phyloP scores from a whole-genome alignment of 2,888 invertebrate genomes.

The Ophion obscuratus region DNA sequence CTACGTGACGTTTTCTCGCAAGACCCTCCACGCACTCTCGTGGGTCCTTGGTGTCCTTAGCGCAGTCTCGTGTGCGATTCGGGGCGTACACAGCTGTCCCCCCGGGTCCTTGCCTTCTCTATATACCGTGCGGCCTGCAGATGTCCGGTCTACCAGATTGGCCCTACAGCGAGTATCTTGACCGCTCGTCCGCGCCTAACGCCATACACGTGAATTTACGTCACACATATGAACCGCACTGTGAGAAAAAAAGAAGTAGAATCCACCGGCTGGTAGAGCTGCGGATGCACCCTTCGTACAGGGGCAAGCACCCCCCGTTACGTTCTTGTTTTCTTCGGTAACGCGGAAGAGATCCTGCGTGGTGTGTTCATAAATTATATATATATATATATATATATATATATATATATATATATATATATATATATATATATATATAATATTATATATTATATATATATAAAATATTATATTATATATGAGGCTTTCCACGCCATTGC shows the following conservation, averaged over 20 bases:
- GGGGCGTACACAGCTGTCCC: constrained; percentile 67
- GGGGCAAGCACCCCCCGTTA: neutral
- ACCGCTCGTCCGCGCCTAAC: constrained; percentile 47
- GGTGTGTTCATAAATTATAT: neutral
- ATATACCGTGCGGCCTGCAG: constrained; percentile 78
- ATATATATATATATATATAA: no score
- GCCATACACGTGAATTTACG: constrained; percentile 28
- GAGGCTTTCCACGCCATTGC: no score
- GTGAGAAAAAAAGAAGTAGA: constrained; percentile 68
- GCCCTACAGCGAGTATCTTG: constrained; percentile 53
- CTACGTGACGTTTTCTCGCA: constrained; percentile 30
- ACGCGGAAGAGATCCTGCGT: constrained; percentile 38
- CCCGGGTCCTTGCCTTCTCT: constrained; percentile 70
- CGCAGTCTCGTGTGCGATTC: constrained; percentile 30
- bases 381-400: no score
- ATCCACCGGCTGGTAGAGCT: constrained; percentile 55
- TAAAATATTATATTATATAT: no score
- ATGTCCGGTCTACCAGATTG: constrained; percentile 77
- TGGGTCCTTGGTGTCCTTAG: constrained; percentile 27
- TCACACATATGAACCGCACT: constrained; percentile 56
- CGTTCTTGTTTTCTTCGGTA: constrained; percentile 40
- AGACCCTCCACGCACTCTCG: constrained; percentile 38
- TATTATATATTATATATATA: no score
- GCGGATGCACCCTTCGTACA: constrained; percentile 9
- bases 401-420: no score